Conservation (phyloP, 2,888 invertebrate genomes). For the Venusia cambrica region DNA sequence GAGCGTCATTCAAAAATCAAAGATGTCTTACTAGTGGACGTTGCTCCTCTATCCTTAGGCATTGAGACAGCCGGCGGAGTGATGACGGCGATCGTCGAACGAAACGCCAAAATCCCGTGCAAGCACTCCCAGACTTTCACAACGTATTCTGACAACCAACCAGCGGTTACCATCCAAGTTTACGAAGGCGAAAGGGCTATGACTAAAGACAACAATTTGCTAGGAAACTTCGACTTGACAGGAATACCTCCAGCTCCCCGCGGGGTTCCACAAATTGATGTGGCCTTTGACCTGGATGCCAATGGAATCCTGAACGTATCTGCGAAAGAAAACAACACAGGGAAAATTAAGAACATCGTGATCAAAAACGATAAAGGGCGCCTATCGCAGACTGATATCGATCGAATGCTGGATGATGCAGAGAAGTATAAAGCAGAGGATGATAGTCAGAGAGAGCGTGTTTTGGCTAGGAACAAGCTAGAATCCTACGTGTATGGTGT, state of each 20-base stretch:
- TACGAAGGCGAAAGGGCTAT: conserved; percentile 89
- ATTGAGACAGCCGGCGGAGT: conserved; percentile 91
- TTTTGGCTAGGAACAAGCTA: conserved; percentile 85
- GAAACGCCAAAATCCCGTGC: conserved; percentile 86
- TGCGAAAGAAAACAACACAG: conserved; percentile 85
- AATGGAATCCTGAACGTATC: conserved; percentile 91
- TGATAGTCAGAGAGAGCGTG: conserved; percentile 82
- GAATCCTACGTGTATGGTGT: conserved; percentile 86
- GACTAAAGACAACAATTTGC: conserved; percentile 88
- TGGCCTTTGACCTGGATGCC: conserved; percentile 87
- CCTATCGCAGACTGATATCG: conserved; percentile 90
- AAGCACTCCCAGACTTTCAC: conserved; percentile 87
- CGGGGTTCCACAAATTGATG: conserved; percentile 84
- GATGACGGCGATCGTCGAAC: conserved; percentile 87
- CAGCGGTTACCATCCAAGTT: conserved; percentile 86
- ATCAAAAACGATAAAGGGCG: conserved; percentile 92
- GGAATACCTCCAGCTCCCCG: conserved; percentile 86
- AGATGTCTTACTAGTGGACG: conserved; percentile 82
- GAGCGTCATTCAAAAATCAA: conserved; percentile 88
- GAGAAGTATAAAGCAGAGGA: conserved; percentile 87
- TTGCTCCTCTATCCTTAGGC: conserved; percentile 84
- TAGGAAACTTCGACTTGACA: conserved; percentile 83
- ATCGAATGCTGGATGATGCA: conserved; percentile 89
- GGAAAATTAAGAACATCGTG: conserved; percentile 87
- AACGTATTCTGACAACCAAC: conserved; percentile 90